Conservation (phyloP, 2,888 invertebrate genomes). For the Saturnia japonica region DNA sequence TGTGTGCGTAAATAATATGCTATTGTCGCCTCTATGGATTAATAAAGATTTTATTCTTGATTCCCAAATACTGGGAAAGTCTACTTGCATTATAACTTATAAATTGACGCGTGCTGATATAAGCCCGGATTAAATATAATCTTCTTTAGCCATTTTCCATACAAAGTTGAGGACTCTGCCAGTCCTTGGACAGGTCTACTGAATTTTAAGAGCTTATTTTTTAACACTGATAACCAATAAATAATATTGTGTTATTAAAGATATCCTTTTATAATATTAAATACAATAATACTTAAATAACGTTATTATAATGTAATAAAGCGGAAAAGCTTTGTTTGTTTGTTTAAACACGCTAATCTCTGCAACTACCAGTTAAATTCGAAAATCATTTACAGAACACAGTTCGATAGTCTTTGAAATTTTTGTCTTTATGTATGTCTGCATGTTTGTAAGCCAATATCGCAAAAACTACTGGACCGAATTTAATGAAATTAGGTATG, state of each 20-base stretch:
- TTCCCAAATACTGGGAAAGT: constrained; percentile 27
- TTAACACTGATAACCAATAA: neutral
- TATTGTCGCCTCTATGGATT: neutral
- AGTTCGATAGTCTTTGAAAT: no score
- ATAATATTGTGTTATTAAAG: neutral
- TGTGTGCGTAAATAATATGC: neutral
- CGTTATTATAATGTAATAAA: no score
- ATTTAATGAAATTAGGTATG: no score
- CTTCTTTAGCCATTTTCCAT: constrained; percentile 31
- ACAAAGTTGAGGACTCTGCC: constrained; percentile 21
- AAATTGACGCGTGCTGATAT: constrained; percentile 45
- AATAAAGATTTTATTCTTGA: neutral
- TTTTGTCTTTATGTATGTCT: no score
- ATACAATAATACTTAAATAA: no score
- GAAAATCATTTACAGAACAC: no score
- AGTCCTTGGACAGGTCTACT: neutral
- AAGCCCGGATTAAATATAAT: constrained; percentile 43
- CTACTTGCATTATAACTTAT: constrained; percentile 54
- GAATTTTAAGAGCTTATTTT: constrained; percentile 9
- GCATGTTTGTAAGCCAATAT: no score
- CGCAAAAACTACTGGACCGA: no score
- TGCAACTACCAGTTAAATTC: no score
- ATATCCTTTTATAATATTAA: neutral
- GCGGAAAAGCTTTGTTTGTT: no score
- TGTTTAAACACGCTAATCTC: no score